phyloP scores from a whole-genome alignment of 2,113 vertebrate species.

The Lanius ludovicianus region DNA sequence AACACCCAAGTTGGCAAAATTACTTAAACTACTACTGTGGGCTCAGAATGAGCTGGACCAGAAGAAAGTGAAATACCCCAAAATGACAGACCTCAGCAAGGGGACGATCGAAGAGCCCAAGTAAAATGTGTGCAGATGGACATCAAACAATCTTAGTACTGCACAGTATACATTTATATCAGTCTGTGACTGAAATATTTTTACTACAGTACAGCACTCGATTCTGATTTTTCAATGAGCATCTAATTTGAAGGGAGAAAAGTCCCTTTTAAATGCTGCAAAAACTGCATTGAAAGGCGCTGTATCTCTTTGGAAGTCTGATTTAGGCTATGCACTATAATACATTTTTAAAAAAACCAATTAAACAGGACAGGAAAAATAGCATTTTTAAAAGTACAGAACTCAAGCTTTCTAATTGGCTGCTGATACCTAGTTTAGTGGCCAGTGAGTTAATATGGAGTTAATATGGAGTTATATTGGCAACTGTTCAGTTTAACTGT shows the following conservation, averaged over 20 bases:
- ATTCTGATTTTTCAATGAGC: constrained; percentile 67
- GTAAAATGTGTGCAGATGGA: constrained; percentile 75
- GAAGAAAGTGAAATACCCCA: constrained; percentile 99
- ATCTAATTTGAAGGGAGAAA: constrained; percentile 68
- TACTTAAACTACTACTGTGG: constrained; percentile 96
- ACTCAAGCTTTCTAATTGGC: constrained; percentile 54
- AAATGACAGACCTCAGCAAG: constrained; percentile 99
- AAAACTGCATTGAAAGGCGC: constrained; percentile 61
- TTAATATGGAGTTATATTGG: constrained; percentile 39
- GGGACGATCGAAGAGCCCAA: constrained; percentile 97
- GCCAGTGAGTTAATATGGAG: constrained; percentile 24
- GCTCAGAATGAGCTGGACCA: constrained; percentile 99
- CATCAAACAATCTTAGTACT: constrained; percentile 23
- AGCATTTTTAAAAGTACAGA: constrained; percentile 40
- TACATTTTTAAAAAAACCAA: constrained; percentile 56
- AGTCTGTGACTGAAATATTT: constrained; percentile 71
- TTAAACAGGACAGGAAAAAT: constrained; percentile 49
- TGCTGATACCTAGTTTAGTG: constrained; percentile 57
- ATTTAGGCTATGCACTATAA: constrained; percentile 67
- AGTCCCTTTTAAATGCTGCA: constrained; percentile 70
- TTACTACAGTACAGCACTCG: constrained; percentile 72
- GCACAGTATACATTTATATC: constrained; percentile 69
- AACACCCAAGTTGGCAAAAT: constrained; percentile 95
- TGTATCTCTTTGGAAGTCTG: constrained; percentile 67
- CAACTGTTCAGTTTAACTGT: constrained; percentile 46